Evolutionary conservation across 2,113 vertebrate genomes (phyloP).

Genomic region (Mesoclemmys tuberculata): DNA sequence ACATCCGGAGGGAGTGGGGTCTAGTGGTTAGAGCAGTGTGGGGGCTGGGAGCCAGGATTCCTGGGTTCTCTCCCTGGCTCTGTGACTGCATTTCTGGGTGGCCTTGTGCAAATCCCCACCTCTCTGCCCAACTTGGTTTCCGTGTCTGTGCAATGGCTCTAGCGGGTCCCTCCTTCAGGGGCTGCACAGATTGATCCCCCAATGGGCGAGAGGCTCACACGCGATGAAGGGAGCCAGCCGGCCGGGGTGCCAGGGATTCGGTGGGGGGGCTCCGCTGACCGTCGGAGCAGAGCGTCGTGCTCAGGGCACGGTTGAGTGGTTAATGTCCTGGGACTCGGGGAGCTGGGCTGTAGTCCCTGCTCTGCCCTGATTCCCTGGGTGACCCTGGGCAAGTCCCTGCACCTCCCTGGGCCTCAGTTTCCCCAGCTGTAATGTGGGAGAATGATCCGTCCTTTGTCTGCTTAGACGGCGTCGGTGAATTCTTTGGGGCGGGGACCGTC

Average conservation of each 20-base stretch:
- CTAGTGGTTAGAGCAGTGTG: constrained; percentile 44
- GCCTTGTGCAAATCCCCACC: background rate
- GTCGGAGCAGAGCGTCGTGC: background rate
- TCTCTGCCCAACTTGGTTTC: background rate
- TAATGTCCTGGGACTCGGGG: too few species aligned
- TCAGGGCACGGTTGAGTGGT: background rate
- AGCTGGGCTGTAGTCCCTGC: too few species aligned
- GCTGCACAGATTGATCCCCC: too few species aligned
- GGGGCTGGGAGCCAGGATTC: background rate
- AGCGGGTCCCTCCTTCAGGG: too few species aligned
- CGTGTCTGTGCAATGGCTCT: background rate
- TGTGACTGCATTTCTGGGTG: background rate
- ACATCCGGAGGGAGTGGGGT: background rate
- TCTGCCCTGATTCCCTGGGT: background rate
- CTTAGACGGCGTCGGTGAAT: too few species aligned
- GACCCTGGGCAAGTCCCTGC: background rate
- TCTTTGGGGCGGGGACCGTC: too few species aligned
- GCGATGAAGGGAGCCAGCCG: background rate
- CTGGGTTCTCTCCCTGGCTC: background rate
- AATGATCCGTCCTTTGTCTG: background rate
- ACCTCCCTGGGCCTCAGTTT: background rate
- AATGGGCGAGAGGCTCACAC: too few species aligned
- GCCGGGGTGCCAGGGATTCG: background rate
- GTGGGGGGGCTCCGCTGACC: background rate
- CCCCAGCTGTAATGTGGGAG: background rate